Evolutionary conservation across 2,888 invertebrate species (phyloP).

Genomic region (Orchesellides sinensis): DNA sequence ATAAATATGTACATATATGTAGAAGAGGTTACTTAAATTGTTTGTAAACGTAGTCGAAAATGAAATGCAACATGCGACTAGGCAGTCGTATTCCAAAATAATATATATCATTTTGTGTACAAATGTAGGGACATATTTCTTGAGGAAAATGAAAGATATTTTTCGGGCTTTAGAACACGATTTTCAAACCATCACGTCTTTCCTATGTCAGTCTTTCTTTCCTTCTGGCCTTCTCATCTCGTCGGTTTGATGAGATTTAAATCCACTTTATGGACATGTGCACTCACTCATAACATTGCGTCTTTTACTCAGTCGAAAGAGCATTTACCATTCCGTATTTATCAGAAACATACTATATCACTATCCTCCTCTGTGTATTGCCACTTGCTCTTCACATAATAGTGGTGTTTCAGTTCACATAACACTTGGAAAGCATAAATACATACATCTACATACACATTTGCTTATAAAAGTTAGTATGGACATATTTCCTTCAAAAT

Average conservation of each 20-base stretch:
- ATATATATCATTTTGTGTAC: too few species aligned
- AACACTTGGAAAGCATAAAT: too few species aligned
- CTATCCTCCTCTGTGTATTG: neutral
- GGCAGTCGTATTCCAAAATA: neutral
- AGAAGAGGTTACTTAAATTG: neutral
- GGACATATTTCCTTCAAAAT: neutral
- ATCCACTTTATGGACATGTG: conserved; percentile 58
- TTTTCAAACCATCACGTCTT: conserved; percentile 35
- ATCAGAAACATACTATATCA: conserved; percentile 5
- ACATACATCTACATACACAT: too few species aligned
- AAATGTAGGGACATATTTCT: conserved; percentile 3
- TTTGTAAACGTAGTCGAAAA: neutral
- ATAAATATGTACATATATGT: conserved; percentile 15
- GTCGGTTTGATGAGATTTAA: conserved; percentile 56
- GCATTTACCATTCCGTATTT: conserved; percentile 49
- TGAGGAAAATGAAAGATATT: conserved; percentile 30
- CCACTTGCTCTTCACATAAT: conserved; percentile 3
- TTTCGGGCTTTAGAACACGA: conserved; percentile 23
- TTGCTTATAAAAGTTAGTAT: too few species aligned
- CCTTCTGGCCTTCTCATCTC: conserved; percentile 41
- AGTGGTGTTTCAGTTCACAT: too few species aligned
- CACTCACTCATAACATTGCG: conserved; percentile 57
- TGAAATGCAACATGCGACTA: neutral
- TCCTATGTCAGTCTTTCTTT: neutral
- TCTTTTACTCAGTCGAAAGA: conserved; percentile 41